Evolutionary conservation across 23 tunicate genomes (phyloP), one percentile per base, ranked within the genome.

Genomic region (Styela plicata): DNA sequence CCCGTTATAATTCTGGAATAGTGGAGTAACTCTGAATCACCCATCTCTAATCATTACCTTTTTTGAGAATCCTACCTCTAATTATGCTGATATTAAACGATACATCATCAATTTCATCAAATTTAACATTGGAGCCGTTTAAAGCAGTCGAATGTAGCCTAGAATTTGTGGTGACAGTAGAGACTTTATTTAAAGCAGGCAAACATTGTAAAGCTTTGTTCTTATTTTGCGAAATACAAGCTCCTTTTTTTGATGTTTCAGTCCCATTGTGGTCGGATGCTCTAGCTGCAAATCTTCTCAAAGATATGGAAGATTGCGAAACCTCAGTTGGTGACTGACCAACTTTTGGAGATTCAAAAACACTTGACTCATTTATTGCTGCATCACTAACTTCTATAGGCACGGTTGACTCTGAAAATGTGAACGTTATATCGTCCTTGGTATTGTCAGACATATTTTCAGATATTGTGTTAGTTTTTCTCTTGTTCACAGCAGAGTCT

Each of bases 1-100:
- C n/a, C n/a, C n/a, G n/a, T n/a, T n/a, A n/a, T n/a, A n/a, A n/a
- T n/a, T n/a, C n/a, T n/a, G n/a, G n/a, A n/a, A n/a, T n/a, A n/a
- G n/a, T n/a, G n/a, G n/a, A n/a, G n/a, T n/a, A n/a, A n/a, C n/a
- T n/a, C n/a, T n/a, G n/a, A n/a, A n/a, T n/a, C n/a, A n/a, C n/a
- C n/a, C n/a, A n/a, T n/a, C n/a, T n/a, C n/a, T n/a, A n/a, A n/a
- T n/a, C n/a, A n/a, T n/a, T n/a, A n/a, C n/a, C n/a, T n/a, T n/a
- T n/a, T n/a, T n/a, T n/a, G n/a, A n/a, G n/a, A n/a, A n/a, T n/a
- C n/a, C 3, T 30, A 71, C 77, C 77, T 71, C 29, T 71, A 17
- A 71, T 71, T 16, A 71, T 34, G 35, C 77, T 71, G 37, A 71
- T 32, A 71, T 71, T 36, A 33, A 33, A 71, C 26, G 36, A 71